Evolutionary conservation across 2,888 invertebrate species (phyloP), one percentile per base, ranked within the genome.

Genomic region (Hemicrepidius hirtus): DNA sequence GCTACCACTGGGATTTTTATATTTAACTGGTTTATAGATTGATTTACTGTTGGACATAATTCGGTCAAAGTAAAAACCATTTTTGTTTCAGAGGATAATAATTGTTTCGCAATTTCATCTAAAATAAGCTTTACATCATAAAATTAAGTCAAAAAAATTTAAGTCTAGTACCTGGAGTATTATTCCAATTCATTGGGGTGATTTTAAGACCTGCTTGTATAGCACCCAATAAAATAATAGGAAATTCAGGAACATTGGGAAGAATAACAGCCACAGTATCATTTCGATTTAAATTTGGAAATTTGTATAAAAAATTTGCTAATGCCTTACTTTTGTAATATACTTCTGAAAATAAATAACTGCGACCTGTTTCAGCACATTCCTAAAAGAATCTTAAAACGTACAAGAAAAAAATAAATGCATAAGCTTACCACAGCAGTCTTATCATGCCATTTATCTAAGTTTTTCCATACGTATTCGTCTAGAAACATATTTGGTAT

Each of bases 241-340:
- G 89, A 80, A 89, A 92, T 84, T 95, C 95, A 0, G 94, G 94
- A n/a, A 91, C 81, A 83, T 95, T 95, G 0, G 94, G 94, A 72
- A 94, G 81, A 81, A 93, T 90, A 6, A 95, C 80, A 0, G 92
- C 92, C 0, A 94, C 83, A 0, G 91, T 88, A 67, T 79, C 80
- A 0, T 91, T 91, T 73, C 89, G 88, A 55, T 84, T 85, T 7
- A 93, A 83, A 68, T 91, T 91, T 60, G 93, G 88, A 80, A 91
- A 90, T 3, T 85, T 87, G 46, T 92, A 88, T 65, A 94, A 57
- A 64, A 81, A 81, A 46, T 76, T 76, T 6, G 81, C 79, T 21
- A 94, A 90, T 16, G 91, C 89, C 40, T 88, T 89, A 21, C 91
- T 89, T n/a, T 89, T 85, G 76, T 91, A 91, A 74, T 92, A 89